These are phyloP conservation scores for Oreochromis tanganicae DNA, from an alignment of 2,113 vertebrate genomes.

Conservation along the genomic window DNA sequence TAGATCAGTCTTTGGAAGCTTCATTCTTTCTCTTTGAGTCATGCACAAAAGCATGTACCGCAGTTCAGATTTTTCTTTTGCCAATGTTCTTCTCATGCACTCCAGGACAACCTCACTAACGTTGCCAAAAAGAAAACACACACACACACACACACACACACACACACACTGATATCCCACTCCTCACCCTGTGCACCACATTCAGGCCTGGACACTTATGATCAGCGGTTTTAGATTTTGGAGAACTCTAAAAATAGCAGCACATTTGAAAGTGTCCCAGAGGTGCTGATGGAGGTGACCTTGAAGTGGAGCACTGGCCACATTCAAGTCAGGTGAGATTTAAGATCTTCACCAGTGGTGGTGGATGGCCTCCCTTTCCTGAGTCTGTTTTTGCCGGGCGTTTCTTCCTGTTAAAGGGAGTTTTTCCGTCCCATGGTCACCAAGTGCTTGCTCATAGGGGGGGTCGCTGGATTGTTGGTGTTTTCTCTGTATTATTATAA, in stretches of 20 bases:
- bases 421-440: not conserved
- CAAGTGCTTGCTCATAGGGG: not conserved
- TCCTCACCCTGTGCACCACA: not conserved
- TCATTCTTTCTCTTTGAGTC: not conserved
- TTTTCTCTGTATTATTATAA: not conserved
- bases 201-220: not conserved
- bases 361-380: not conserved
- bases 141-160: rapidly evolving
- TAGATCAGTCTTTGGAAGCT: not conserved
- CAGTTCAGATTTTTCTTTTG: not conserved
- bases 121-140: rapidly evolving
- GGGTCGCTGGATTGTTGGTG: not conserved
- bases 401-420: not conserved
- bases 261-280: not conserved
- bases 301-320: not conserved
- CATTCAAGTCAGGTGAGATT: not conserved
- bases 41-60: not conserved
- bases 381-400: not conserved
- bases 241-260: not conserved
- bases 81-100: not conserved
- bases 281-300: not conserved
- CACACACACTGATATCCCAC: rapidly evolving
- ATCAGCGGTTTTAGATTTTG: not conserved
- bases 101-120: not conserved
- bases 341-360: not conserved